These are phyloP conservation scores for Sinosuthora webbiana DNA, from an alignment of 2,113 vertebrate species.

Conservation along the genomic window DNA sequence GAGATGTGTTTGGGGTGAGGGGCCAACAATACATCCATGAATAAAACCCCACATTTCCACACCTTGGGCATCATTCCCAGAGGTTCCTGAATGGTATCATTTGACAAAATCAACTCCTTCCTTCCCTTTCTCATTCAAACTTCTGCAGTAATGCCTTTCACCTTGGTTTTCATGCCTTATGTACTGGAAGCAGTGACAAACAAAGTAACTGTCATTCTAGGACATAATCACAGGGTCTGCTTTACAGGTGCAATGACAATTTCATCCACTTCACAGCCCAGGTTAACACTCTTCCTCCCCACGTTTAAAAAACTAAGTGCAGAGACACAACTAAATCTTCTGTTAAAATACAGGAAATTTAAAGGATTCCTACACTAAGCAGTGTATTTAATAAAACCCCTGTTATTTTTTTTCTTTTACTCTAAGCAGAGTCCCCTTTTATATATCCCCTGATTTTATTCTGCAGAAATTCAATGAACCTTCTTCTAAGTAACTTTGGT, in stretches of 20 bases:
- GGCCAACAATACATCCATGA: neutral
- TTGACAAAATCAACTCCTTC: neutral
- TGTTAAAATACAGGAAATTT: neutral
- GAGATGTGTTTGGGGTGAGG: neutral
- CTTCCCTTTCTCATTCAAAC: neutral
- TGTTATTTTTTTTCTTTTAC: neutral
- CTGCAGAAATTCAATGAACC: neutral
- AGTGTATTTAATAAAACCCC: neutral
- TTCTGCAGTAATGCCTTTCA: neutral
- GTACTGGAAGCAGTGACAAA: neutral
- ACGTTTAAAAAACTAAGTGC: neutral
- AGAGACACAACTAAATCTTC: neutral
- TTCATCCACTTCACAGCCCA: neutral
- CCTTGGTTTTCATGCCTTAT: neutral
- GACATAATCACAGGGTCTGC: neutral
- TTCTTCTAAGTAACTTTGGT: neutral
- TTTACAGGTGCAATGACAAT: neutral
- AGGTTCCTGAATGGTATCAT: neutral
- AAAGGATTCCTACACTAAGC: neutral
- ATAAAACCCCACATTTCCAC: neutral
- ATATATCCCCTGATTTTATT: neutral
- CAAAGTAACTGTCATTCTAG: neutral
- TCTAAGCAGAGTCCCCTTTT: neutral
- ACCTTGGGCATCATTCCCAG: neutral
- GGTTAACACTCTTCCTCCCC: neutral